Percentiles rank a stretch among this genome's conserved stretches.
Conservation (phyloP, 1,140 invertebrate genomes). For the Coelopa frigida region DNA sequence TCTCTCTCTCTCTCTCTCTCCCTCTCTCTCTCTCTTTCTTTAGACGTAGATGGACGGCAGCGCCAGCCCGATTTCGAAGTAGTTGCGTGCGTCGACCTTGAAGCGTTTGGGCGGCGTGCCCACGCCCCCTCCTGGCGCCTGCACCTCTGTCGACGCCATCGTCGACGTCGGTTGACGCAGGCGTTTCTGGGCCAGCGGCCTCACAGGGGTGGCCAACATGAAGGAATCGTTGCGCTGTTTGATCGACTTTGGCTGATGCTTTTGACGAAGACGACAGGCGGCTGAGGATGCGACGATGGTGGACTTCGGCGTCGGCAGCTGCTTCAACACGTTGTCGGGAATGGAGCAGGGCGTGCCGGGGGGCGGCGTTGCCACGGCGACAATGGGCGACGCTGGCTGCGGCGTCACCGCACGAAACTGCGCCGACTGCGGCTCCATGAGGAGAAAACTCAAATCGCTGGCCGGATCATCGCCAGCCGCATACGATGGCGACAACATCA, state of each 20-base stretch:
- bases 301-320: slow-evolving; percentile 7
- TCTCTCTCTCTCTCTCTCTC: slow-evolving; percentile 7
- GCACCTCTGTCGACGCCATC: background rate
- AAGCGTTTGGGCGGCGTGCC: slow-evolving; percentile 22
- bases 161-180: slow-evolving; percentile 18
- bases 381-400: slow-evolving; percentile 20
- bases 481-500: slow-evolving; percentile 38
- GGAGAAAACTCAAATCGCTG: slow-evolving; percentile 33
- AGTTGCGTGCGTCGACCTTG: slow-evolving; percentile 33
- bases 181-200: slow-evolving; percentile 28
- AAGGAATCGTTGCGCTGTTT: slow-evolving; percentile 9
- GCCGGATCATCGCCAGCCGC: slow-evolving; percentile 40
- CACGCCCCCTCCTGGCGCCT: background rate
- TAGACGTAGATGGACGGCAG: slow-evolving; percentile 37
- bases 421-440: slow-evolving; percentile 4
- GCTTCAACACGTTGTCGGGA: background rate
- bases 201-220: background rate
- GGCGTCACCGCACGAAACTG: slow-evolving; percentile 1
- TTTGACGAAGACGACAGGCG: background rate
- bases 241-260: background rate
- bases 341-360: slow-evolving; percentile 19
- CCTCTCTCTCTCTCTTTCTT: background rate
- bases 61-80: slow-evolving; percentile 38
- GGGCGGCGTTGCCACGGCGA: slow-evolving; percentile 14
- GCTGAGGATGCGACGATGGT: no score